Conservation (phyloP, 2,888 invertebrate species). For the Gymnosoma rotundatum region DNA sequence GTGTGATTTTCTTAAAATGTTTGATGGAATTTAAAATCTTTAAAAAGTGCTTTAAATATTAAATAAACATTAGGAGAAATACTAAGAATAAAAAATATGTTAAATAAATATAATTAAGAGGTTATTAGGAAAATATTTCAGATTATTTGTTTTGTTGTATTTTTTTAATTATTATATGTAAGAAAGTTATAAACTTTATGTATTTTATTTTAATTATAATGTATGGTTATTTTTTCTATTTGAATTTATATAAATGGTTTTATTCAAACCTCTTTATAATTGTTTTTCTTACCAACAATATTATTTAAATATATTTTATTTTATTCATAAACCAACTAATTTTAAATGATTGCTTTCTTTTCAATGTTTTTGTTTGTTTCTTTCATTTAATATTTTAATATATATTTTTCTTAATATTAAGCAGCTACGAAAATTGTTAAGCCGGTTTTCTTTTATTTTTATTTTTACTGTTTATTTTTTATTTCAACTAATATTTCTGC, state of each 20-base stretch:
- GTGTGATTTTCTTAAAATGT: constrained; percentile 21
- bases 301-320: constrained; percentile 13
- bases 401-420: constrained; percentile 28
- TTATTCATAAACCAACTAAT: constrained; percentile 63
- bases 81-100: background rate
- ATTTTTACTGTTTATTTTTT: constrained; percentile 17
- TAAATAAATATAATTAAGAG: background rate
- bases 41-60: constrained; percentile 7
- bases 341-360: constrained; percentile 73
- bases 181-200: background rate
- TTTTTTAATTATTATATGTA: background rate
- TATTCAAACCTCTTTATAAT: constrained; percentile 14
- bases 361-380: constrained; percentile 65
- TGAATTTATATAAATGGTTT: constrained; percentile 17
- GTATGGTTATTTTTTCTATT: background rate
- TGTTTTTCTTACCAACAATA: constrained; percentile 12
- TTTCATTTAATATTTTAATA: constrained; percentile 32
- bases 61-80: constrained; percentile 16
- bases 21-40: background rate
- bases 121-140: constrained; percentile 29
- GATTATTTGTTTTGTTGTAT: background rate
- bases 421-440: constrained; percentile 54
- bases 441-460: constrained; percentile 33
- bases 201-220: constrained; percentile 12
- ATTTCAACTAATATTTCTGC: constrained; percentile 51